These are phyloP conservation scores for Mayetiola destructor DNA, from an alignment of 2,888 invertebrate species.

Conservation along the genomic window DNA sequence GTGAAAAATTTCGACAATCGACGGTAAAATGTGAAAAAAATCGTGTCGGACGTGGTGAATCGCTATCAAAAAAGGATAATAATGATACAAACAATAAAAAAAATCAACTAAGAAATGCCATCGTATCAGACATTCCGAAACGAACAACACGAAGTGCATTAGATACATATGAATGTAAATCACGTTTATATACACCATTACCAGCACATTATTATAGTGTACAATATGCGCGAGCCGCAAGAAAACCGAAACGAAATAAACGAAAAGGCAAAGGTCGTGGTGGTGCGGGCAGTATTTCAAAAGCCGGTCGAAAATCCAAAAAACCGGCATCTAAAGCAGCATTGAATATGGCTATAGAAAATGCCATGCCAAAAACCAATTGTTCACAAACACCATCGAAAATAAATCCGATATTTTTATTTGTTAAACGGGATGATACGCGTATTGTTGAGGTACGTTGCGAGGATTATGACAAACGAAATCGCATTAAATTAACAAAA, in stretches of 20 bases:
- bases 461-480: slow-evolving; percentile 75
- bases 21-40: background rate
- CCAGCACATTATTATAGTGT: slow-evolving; percentile 3
- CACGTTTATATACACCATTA: background rate
- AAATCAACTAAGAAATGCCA: background rate
- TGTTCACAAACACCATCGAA: slow-evolving; percentile 26
- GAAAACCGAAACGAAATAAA: slow-evolving; percentile 3
- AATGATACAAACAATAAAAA: background rate
- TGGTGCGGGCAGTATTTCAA: background rate
- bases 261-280: slow-evolving; percentile 1
- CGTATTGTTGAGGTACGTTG: slow-evolving; percentile 70
- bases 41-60: background rate
- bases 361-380: background rate
- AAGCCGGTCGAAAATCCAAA: background rate
- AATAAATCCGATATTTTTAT: slow-evolving; percentile 70
- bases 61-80: background rate
- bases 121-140: background rate
- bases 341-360: background rate
- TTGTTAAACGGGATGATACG: slow-evolving; percentile 68
- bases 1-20: too few species aligned
- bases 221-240: slow-evolving; percentile 1
- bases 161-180: slow-evolving; percentile 4
- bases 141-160: slow-evolving; percentile 9
- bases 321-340: background rate
- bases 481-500: slow-evolving; percentile 69